Percentiles rank a stretch among this genome's conserved stretches.
phyloP scores from a whole-genome alignment of 2,888 invertebrate species.

The Lepidonotus clava region DNA sequence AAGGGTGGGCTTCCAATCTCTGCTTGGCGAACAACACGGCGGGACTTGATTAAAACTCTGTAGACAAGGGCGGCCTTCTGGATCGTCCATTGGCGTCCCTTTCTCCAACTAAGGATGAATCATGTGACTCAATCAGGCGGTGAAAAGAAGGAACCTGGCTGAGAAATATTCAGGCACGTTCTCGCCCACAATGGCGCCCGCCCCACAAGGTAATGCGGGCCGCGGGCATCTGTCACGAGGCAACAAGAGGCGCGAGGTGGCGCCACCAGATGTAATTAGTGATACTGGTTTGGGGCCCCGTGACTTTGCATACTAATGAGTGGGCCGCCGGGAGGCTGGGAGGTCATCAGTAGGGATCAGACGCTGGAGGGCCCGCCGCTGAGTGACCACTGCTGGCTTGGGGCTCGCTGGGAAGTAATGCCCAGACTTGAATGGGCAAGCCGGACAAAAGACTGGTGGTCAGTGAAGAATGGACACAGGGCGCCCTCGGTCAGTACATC shows the following conservation, averaged over 20 bases:
- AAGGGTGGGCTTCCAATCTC: too few relatives aligned
- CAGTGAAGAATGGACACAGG: slow-evolving; percentile 30
- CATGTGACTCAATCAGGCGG: not conserved
- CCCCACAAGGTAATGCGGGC: slow-evolving; percentile 27
- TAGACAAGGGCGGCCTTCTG: not conserved
- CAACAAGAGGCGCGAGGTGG: slow-evolving; percentile 46
- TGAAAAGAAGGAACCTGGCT: not conserved
- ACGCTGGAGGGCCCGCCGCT: not conserved
- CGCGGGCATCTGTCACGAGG: slow-evolving; percentile 52
- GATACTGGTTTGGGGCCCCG: slow-evolving; percentile 4
- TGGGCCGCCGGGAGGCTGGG: not conserved
- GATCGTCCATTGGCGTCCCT: not conserved
- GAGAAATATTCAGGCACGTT: not conserved
- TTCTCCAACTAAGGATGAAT: slow-evolving; percentile 30
- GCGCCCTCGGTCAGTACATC: slow-evolving; percentile 31
- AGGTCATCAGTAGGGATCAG: slow-evolving; percentile 39
- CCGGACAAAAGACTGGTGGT: slow-evolving; percentile 25
- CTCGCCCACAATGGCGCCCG: slow-evolving; percentile 11
- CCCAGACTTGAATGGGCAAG: slow-evolving; percentile 12
- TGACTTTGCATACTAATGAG: slow-evolving; percentile 52
- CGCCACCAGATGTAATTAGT: slow-evolving; percentile 50
- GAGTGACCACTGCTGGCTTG: not conserved
- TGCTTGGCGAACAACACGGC: not conserved
- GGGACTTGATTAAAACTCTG: slow-evolving; percentile 36
- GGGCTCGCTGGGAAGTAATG: slow-evolving; percentile 5